phyloP scores from a whole-genome alignment of 2,797 vertebrate genomes.

The Pseudochirops corinnae region DNA sequence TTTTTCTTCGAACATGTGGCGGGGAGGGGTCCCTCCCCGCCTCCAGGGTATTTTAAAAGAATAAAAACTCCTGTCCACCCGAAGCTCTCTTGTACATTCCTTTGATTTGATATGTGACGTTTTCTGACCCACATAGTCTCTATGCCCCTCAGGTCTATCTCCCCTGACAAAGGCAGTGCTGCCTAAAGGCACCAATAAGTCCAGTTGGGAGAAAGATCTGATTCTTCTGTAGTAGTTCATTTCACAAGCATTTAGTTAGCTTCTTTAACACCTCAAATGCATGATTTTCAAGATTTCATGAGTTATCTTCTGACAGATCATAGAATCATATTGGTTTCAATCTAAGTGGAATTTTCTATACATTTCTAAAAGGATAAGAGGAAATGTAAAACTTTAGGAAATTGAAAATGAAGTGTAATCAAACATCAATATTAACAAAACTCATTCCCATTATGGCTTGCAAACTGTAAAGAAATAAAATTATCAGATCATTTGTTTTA shows the following conservation, averaged over 20 bases:
- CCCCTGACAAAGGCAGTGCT: neutral
- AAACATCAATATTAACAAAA: neutral
- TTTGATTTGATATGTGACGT: too few species aligned
- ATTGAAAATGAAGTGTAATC: neutral
- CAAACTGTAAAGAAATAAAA: constrained; percentile 13
- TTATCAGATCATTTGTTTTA: neutral
- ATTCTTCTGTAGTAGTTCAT: neutral
- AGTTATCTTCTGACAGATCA: neutral
- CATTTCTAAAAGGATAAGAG: neutral
- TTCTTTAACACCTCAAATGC: neutral
- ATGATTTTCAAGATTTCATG: neutral
- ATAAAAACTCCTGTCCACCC: too few species aligned
- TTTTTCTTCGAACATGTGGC: too few species aligned
- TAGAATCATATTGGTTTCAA: neutral
- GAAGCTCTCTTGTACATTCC: too few species aligned
- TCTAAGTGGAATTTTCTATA: neutral
- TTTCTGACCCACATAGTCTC: neutral
- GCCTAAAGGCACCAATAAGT: neutral
- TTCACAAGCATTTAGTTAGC: neutral
- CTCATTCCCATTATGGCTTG: neutral
- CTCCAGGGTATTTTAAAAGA: too few species aligned
- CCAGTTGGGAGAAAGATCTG: neutral
- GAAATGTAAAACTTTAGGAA: neutral
- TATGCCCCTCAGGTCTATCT: neutral
- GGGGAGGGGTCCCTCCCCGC: too few species aligned